Conservation (phyloP, 2,888 invertebrate species). For the Amphipyra tragopoginis region DNA sequence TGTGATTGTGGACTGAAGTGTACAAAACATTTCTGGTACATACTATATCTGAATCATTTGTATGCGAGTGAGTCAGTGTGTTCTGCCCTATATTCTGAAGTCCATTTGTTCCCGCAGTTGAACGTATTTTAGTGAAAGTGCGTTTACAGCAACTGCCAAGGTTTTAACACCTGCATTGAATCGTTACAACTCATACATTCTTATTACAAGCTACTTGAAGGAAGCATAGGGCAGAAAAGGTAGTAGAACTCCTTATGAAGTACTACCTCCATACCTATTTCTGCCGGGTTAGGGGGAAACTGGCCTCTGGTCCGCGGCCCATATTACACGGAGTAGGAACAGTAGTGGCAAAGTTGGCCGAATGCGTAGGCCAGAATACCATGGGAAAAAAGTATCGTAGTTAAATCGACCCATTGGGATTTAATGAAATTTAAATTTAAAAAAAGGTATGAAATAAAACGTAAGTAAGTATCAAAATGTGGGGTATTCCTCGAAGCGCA, state of each 20-base stretch:
- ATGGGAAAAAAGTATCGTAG: no score
- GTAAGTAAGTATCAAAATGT: no score
- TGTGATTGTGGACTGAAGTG: constrained; percentile 44
- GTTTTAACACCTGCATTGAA: constrained; percentile 71
- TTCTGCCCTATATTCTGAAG: constrained; percentile 65
- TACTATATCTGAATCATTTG: constrained; percentile 34
- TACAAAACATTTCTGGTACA: constrained; percentile 39
- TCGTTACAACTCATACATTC: constrained; percentile 43
- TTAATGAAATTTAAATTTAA: no score
- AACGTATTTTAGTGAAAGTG: constrained; percentile 79
- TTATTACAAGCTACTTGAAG: constrained; percentile 28
- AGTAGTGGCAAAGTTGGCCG: no score
- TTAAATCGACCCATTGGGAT: no score
- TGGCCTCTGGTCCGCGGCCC: no score
- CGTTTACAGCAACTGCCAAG: constrained; percentile 73
- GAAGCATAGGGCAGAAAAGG: constrained; percentile 9
- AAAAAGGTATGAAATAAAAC: no score
- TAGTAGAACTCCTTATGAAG: constrained; percentile 4
- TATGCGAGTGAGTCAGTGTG: constrained; percentile 43
- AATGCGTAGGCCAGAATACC: no score
- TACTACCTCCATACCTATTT: no score
- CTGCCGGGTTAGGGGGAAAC: no score
- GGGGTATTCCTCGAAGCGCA: no score
- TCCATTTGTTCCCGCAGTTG: constrained; percentile 56
- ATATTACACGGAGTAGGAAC: no score